Evolutionary conservation across 2,888 invertebrate genomes (phyloP).

Genomic region (Agrotis clavis): DNA sequence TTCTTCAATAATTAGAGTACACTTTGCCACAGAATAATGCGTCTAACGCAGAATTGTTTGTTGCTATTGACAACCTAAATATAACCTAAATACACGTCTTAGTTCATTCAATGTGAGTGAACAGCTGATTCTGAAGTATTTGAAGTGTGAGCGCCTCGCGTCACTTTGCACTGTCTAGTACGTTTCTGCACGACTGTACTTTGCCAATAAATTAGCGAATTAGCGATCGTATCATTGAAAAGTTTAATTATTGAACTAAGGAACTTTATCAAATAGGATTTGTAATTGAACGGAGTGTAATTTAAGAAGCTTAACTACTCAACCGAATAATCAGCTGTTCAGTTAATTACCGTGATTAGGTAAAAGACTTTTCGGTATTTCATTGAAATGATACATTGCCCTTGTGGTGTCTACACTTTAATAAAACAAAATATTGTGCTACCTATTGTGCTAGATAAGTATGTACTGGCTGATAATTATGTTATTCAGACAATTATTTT

Average conservation of each 20-base stretch:
- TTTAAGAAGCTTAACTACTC: background rate
- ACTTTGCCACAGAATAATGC: conserved; percentile 43
- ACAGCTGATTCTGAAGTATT: conserved; percentile 63
- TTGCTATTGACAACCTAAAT: conserved; percentile 44
- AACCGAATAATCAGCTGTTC: background rate
- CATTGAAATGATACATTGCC: too few species aligned
- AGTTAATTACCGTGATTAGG: background rate
- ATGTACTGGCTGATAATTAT: too few species aligned
- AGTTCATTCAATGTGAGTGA: conserved; percentile 51
- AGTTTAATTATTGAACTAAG: background rate
- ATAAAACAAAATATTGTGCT: too few species aligned
- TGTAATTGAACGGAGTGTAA: background rate
- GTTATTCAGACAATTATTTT: too few species aligned
- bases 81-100: conserved; percentile 53
- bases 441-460: too few species aligned
- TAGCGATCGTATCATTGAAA: conserved; percentile 11
- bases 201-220: conserved; percentile 3
- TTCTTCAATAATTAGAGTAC: conserved; percentile 39
- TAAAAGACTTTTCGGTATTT: too few species aligned
- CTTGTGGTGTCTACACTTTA: too few species aligned
- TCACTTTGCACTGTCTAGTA: conserved; percentile 4
- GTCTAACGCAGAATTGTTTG: conserved; percentile 37
- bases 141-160: conserved; percentile 16
- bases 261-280: too few species aligned
- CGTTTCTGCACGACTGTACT: conserved; percentile 40